These are phyloP conservation scores for Protosalanx chinensis DNA, from an alignment of 2,797 vertebrate genomes.

Conservation along the genomic window DNA sequence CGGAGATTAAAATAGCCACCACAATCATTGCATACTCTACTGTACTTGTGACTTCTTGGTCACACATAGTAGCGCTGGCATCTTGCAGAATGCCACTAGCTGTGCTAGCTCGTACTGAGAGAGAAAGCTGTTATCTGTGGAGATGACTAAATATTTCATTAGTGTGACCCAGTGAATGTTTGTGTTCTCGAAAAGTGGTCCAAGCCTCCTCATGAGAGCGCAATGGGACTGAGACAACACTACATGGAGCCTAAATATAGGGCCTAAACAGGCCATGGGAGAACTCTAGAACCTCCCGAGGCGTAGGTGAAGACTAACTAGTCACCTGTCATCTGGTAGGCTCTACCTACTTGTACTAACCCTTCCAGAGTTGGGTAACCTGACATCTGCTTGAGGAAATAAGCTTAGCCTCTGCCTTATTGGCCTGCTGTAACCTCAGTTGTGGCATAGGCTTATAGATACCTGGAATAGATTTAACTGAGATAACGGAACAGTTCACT, in stretches of 20 bases:
- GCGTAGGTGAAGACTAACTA: background rate
- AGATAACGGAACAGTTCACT: too few species aligned
- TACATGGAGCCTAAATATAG: slow-evolving; percentile 21
- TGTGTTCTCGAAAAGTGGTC: slow-evolving; percentile 49
- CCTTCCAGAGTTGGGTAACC: background rate
- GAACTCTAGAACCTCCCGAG: background rate
- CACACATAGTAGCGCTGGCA: slow-evolving; percentile 21
- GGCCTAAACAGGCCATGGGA: slow-evolving; percentile 1
- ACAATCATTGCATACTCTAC: background rate
- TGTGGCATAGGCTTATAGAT: background rate
- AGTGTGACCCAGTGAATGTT: slow-evolving; percentile 59
- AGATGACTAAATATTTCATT: slow-evolving; percentile 75
- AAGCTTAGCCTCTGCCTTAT: background rate
- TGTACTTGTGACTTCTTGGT: slow-evolving; percentile 12
- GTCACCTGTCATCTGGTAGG: background rate
- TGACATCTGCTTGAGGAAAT: background rate
- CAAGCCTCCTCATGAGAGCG: slow-evolving; percentile 27
- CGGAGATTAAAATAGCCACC: background rate
- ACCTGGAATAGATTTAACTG: too few species aligned
- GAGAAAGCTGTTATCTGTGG: slow-evolving; percentile 60
- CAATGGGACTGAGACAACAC: background rate
- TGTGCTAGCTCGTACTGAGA: slow-evolving; percentile 31
- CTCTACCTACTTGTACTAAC: too few species aligned
- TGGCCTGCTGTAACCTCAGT: slow-evolving; percentile 32
- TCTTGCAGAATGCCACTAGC: slow-evolving; percentile 28